Conservation (phyloP, 2,888 invertebrate genomes). For the Rhopalosiphum nymphaeae region DNA sequence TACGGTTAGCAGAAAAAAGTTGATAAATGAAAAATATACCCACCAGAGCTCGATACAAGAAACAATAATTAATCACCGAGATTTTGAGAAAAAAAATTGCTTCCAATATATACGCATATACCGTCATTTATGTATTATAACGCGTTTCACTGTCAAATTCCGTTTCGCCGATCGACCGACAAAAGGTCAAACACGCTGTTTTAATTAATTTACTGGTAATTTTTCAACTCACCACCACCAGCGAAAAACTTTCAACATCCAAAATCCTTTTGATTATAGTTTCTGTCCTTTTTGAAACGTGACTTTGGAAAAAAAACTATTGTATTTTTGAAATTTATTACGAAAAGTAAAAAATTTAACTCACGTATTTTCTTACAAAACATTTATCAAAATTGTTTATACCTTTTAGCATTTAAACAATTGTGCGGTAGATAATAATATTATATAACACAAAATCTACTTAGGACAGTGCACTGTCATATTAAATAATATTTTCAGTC, state of each 20-base stretch:
- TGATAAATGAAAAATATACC: conserved; percentile 51
- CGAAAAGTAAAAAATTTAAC: background rate
- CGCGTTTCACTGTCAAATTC: conserved; percentile 9
- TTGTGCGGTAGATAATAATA: background rate
- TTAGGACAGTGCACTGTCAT: background rate
- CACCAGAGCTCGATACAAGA: background rate
- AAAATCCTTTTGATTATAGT: conserved; percentile 19
- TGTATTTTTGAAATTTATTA: conserved; percentile 24
- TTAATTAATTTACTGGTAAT: conserved; percentile 61
- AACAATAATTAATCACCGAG: conserved; percentile 58
- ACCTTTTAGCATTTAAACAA: conserved; percentile 20
- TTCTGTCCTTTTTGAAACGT: background rate
- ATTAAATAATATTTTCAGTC: conserved; percentile 6
- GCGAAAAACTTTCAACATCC: conserved; percentile 15
- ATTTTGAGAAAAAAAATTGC: conserved; percentile 35
- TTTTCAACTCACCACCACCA: conserved; percentile 33
- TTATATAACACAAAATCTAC: conserved; percentile 1
- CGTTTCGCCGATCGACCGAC: conserved; percentile 5
- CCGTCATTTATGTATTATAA: background rate
- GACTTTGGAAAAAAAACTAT: conserved; percentile 13
- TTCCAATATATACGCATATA: background rate
- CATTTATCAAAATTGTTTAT: background rate
- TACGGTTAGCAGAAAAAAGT: conserved; percentile 46
- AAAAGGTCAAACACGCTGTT: conserved; percentile 49
- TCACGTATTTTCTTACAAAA: background rate